A percentile compares a stretch with the other conserved stretches of the same genome.
Evolutionary conservation across 2,797 vertebrate species (phyloP).

Genomic region (Capromys pilorides): DNA sequence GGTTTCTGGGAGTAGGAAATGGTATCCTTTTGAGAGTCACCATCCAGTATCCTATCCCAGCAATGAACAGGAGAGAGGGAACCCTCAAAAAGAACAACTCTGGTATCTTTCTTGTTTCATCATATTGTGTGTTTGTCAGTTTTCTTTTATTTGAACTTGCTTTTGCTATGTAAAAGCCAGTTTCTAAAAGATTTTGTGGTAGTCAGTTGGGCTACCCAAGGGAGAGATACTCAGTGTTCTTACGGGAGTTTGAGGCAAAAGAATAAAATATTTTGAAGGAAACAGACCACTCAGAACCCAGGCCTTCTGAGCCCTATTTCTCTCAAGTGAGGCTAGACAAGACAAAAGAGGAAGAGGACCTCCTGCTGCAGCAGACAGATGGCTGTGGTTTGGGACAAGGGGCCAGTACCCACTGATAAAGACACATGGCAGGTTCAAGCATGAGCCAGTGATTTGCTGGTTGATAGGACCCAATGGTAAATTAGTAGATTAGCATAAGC

Average conservation of each 20-base stretch:
- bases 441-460: neutral
- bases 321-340: neutral
- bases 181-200: neutral
- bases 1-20: too few species aligned
- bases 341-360: neutral
- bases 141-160: neutral
- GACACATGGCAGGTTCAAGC: accelerated
- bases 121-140: neutral
- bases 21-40: neutral
- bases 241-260: neutral
- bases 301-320: neutral
- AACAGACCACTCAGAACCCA: accelerated
- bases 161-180: neutral
- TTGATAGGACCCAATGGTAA: neutral
- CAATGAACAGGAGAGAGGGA: too few species aligned
- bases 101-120: neutral
- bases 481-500: neutral
- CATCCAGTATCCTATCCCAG: accelerated
- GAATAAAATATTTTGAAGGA: neutral
- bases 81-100: neutral
- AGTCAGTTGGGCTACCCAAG: accelerated
- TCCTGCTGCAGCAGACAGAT: neutral
- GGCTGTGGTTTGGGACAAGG: accelerated
- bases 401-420: accelerated
- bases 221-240: neutral